Conservation (phyloP, 2,888 invertebrate genomes). For the Bombyx huttoni region DNA sequence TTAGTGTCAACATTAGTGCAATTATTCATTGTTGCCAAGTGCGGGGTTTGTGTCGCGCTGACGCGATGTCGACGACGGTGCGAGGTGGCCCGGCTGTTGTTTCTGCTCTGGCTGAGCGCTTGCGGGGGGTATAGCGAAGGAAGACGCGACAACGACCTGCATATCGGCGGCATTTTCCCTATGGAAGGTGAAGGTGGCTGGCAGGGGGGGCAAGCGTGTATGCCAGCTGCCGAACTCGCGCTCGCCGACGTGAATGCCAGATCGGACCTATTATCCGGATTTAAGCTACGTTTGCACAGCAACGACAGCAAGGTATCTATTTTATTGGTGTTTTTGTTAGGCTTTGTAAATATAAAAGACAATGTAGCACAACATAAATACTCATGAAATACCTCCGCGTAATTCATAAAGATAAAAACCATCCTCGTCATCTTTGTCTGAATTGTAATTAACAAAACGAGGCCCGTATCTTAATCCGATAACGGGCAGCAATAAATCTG, state of each 20-base stretch:
- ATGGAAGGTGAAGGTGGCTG: constrained; percentile 96
- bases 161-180: constrained; percentile 98
- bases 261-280: constrained; percentile 90
- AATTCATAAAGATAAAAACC: constrained; percentile 41
- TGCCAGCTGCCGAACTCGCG: constrained; percentile 97
- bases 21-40: constrained; percentile 66
- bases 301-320: constrained; percentile 93
- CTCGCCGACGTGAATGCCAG: constrained; percentile 95
- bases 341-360: too few relatives aligned
- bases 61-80: constrained; percentile 17
- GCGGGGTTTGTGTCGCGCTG: constrained; percentile 34
- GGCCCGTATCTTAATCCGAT: constrained; percentile 18
- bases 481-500: constrained; percentile 23
- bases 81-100: constrained; percentile 27
- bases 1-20: constrained; percentile 64
- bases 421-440: constrained; percentile 21
- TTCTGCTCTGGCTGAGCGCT: constrained; percentile 45
- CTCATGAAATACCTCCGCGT: constrained; percentile 17
- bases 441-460: constrained; percentile 41
- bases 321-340: too few relatives aligned
- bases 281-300: constrained; percentile 90
- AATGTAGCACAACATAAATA: background rate
- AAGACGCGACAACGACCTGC: constrained; percentile 80
- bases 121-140: constrained; percentile 44
- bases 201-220: constrained; percentile 99